Evolutionary conservation across 2,888 invertebrate genomes (phyloP).

Genomic region (Dilophus febrilis): DNA sequence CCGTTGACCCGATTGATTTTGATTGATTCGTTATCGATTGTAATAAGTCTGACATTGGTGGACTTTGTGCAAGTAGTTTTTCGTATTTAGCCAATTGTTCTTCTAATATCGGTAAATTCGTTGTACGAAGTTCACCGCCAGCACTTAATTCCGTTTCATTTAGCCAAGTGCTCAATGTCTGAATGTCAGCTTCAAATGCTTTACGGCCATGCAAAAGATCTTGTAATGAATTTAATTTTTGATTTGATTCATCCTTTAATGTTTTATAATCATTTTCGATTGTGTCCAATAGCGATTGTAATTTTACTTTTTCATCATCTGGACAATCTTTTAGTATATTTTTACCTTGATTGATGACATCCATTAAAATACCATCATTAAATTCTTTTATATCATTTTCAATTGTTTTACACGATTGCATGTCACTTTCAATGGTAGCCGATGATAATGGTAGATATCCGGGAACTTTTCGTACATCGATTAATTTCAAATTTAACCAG

Average conservation of each 20-base stretch:
- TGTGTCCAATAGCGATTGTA: slow-evolving; percentile 49
- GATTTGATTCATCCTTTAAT: slow-evolving; percentile 53
- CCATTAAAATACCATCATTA: slow-evolving; percentile 53
- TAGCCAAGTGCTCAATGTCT: slow-evolving; percentile 72
- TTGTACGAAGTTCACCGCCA: slow-evolving; percentile 60
- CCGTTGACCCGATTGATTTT: slow-evolving; percentile 57
- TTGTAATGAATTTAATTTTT: slow-evolving; percentile 50
- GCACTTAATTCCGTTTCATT: slow-evolving; percentile 80
- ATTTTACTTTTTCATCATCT: slow-evolving; percentile 44
- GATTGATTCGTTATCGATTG: slow-evolving; percentile 62
- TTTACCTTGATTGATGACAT: slow-evolving; percentile 58
- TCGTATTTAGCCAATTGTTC: slow-evolving; percentile 79
- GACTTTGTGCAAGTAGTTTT: slow-evolving; percentile 56
- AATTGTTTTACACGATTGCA: slow-evolving; percentile 55
- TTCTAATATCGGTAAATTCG: slow-evolving; percentile 65
- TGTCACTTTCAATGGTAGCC: slow-evolving; percentile 65
- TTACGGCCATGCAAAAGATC: slow-evolving; percentile 61
- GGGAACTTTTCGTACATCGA: slow-evolving; percentile 51
- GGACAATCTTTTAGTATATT: slow-evolving; percentile 67
- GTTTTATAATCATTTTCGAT: slow-evolving; percentile 54
- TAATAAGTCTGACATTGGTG: slow-evolving; percentile 50
- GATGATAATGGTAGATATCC: slow-evolving; percentile 66
- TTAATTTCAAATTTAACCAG: slow-evolving; percentile 63
- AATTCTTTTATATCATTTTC: slow-evolving; percentile 62
- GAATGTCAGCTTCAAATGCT: slow-evolving; percentile 64